Conservation (phyloP, 2,888 invertebrate genomes). For the Galerucella pusilla region DNA sequence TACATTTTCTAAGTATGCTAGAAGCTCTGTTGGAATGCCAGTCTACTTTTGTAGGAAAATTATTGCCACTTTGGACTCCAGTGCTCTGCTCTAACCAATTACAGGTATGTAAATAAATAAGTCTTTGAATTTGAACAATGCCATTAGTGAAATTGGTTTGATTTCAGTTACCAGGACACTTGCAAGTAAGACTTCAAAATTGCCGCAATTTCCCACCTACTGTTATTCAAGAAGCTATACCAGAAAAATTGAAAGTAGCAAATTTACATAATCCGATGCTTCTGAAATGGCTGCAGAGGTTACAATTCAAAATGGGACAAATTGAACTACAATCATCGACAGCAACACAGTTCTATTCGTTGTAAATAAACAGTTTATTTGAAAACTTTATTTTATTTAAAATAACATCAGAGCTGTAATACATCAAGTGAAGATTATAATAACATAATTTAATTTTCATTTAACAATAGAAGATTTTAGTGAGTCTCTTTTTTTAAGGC, state of each 20-base stretch:
- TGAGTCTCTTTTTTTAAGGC: constrained; percentile 45
- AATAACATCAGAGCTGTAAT: constrained; percentile 49
- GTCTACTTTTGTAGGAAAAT: constrained; percentile 89
- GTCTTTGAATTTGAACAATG: background rate
- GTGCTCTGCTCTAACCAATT: constrained; percentile 92
- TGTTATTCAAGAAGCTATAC: constrained; percentile 64
- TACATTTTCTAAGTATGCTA: constrained; percentile 94
- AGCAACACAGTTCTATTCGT: constrained; percentile 89
- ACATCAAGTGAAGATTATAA: constrained; percentile 46
- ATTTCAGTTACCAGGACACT: constrained; percentile 85
- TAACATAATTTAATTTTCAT: constrained; percentile 20
- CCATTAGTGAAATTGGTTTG: constrained; percentile 22
- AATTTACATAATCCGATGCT: constrained; percentile 68
- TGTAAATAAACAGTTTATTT: constrained; percentile 63
- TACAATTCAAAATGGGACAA: constrained; percentile 98
- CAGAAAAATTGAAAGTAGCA: constrained; percentile 63
- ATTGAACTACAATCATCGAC: constrained; percentile 93
- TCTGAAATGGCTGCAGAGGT: constrained; percentile 87
- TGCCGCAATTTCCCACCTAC: constrained; percentile 85
- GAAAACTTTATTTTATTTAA: constrained; percentile 39
- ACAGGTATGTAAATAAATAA: constrained; percentile 68
- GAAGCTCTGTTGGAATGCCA: constrained; percentile 96
- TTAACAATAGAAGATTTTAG: constrained; percentile 20
- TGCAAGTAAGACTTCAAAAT: constrained; percentile 86
- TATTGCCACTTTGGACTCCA: constrained; percentile 96